Conservation (phyloP, 2,888 invertebrate genomes). For the Archaeoteleia sp. region DNA sequence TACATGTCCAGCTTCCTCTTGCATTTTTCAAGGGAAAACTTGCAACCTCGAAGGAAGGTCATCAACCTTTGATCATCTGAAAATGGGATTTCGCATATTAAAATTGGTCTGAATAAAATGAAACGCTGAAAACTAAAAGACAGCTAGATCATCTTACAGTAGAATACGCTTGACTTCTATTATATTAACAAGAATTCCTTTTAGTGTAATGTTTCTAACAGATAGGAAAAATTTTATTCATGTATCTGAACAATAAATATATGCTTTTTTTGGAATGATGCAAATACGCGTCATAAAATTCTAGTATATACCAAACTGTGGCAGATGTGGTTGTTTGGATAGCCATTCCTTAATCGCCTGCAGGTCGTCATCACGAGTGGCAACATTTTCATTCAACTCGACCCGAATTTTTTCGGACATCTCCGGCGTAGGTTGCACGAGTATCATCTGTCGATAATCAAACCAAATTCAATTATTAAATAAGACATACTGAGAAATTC, state of each 20-base stretch:
- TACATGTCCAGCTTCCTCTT: slow-evolving; percentile 92
- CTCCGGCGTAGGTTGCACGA: slow-evolving; percentile 82
- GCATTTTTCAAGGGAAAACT: slow-evolving; percentile 90
- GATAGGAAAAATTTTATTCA: too few species aligned
- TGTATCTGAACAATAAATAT: too few species aligned
- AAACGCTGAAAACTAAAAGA: too few species aligned
- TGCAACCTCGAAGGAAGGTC: slow-evolving; percentile 89
- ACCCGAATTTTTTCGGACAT: slow-evolving; percentile 81
- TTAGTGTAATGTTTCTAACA: too few species aligned
- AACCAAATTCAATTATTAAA: slow-evolving; percentile 14
- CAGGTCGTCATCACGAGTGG: slow-evolving; percentile 78
- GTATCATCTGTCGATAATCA: slow-evolving; percentile 75
- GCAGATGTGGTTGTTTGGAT: slow-evolving; percentile 80
- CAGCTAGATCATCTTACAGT: too few species aligned
- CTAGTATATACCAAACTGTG: slow-evolving; percentile 66
- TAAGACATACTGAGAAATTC: background rate
- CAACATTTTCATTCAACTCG: slow-evolving; percentile 82
- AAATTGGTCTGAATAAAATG: background rate
- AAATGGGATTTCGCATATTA: slow-evolving; percentile 40
- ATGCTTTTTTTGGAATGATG: background rate
- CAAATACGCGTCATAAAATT: background rate
- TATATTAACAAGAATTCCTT: too few species aligned
- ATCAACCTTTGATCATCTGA: slow-evolving; percentile 86
- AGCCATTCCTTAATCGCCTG: slow-evolving; percentile 81
- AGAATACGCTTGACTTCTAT: too few species aligned